Base-by-base conservation (phyloP, 2,888 invertebrate species). In the Panopea generosa region DNA sequence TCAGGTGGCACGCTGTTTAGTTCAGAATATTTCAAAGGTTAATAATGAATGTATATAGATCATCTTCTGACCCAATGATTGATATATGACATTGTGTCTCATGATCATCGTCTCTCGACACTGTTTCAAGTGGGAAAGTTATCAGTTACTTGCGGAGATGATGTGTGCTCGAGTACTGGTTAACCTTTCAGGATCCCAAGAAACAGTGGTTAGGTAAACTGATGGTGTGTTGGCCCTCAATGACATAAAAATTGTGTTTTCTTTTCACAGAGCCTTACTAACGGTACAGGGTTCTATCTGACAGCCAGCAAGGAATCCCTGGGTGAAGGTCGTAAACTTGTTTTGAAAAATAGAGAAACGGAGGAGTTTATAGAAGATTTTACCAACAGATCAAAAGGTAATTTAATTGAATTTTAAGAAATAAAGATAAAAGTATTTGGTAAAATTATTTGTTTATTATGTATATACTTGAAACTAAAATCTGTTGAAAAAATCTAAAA, bases 331-430 rank as follows among this genome's bases (percentile, higher is more conserved):
- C 75, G 90, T 18, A 87, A 83, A 72, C 77, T 92, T 4, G 87
- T 92, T 9, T 71, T 92, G 11, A 65, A 86, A 50, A 83, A 90
- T 59, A 88, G 79, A 68, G 86, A 88, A 2, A 90, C 89, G 0
- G 88, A 87, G 24, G 89, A 91, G 47, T 92, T 86, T 69, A 83
- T 88, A 40, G 92, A 92, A 59, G 90, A 91, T 68, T 91, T 92
- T 68, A 88, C 88, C 9, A 82, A 83, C 61, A 89, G 88, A 77
- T 86, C 85, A 9, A 89, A 89, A 85, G 76, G 89, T 89, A 60
- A 59, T n/a, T n/a, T n/a, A n/a, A n/a, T n/a, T n/a, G 29, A 33
- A 20, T 24, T 53, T 9, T 22, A 24, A 24, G 22, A 20, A n/a
- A n/a, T n/a, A n/a, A n/a, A n/a, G n/a, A n/a, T n/a, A n/a, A n/a